Base-by-base conservation (phyloP, 1,140 invertebrate genomes). In the Drosophila azteca region DNA sequence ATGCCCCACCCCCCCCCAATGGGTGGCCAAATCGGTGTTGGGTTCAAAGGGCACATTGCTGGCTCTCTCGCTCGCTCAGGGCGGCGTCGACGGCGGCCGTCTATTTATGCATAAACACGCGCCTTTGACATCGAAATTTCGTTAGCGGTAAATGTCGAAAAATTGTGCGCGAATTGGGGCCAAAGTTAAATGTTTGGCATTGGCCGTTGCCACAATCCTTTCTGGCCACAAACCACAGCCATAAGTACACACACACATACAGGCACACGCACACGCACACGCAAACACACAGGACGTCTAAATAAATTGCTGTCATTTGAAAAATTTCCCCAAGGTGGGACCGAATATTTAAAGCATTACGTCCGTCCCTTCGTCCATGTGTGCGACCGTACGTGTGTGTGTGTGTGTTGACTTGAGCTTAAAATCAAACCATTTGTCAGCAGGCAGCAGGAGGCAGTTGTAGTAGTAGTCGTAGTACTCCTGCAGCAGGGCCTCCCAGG, bases 401-500 rank as follows among this genome's bases (percentile, higher is more conserved):
- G 9, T 53, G 9, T 3, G 51, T 22, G 45, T 70, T 80, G 76
- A 77, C 78, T 87, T 87, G 71, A 87, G 82, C 83, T 76, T 77
- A 85, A 85, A 85, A 85, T 88, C 82, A 85, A 85, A 82, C 82
- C 82, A 82, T 87, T 85, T 85, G 82, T 85, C 84, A 85, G 70
- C 35, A 61, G 73, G 53, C 70, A 53, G 66, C 49, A 61, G 44
- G 41, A 39, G 53, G 29, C 17, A 39, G 5, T 4, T 1, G 17
- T 20, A 20, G 17, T 20, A 20, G 17, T 20, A 20, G 17, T 20
- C 0, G 31, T 35, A 35, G 2, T 8, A 35, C 31, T 11, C 35
- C 35, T 13, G 31, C 17, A 20, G 11, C 1, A 20, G 15, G 24
- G 26, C 15, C 15, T 6, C 8, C 5, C 29, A n/a, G 5, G n/a